These are phyloP conservation scores for Scolanthus callimorphus DNA, from an alignment of 92 coral and sea anemone species.

Conservation along the genomic window DNA sequence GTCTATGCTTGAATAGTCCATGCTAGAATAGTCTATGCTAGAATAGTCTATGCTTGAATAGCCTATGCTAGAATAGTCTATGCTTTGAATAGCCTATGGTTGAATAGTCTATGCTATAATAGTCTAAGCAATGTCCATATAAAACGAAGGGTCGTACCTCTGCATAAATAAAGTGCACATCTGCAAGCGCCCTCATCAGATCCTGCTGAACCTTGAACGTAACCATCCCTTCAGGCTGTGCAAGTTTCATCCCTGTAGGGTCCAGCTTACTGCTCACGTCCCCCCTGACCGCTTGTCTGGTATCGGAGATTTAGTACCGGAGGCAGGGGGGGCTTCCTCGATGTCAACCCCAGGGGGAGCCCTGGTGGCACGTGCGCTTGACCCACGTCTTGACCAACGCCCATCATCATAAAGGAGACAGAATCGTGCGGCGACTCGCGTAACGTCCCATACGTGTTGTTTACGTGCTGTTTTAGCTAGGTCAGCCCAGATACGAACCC, in stretches of 20 bases:
- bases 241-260: constrained; percentile 63
- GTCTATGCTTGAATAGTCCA: no score
- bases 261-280: constrained; percentile 74
- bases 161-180: constrained; percentile 89
- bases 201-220: constrained; percentile 83
- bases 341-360: constrained; percentile 26
- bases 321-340: constrained; percentile 34
- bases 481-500: constrained; percentile 98
- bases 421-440: constrained; percentile 96
- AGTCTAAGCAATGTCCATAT: no score
- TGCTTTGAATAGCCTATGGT: no score
- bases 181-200: constrained; percentile 80
- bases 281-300: constrained; percentile 36
- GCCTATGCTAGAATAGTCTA: no score
- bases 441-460: constrained; percentile 98
- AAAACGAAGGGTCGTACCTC: no score
- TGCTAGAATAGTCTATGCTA: no score
- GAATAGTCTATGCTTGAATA: no score
- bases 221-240: constrained; percentile 65
- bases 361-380: constrained; percentile 34
- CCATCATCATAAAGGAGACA: constrained; percentile 92
- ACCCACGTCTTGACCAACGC: constrained; percentile 80
- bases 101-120: no score
- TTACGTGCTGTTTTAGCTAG: constrained; percentile 94
- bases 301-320: constrained; percentile 47